Percentiles rank a stretch among this genome's conserved stretches.
Evolutionary conservation across 2,797 vertebrate species (phyloP).

Genomic region (Erpetoichthys calabaricus): DNA sequence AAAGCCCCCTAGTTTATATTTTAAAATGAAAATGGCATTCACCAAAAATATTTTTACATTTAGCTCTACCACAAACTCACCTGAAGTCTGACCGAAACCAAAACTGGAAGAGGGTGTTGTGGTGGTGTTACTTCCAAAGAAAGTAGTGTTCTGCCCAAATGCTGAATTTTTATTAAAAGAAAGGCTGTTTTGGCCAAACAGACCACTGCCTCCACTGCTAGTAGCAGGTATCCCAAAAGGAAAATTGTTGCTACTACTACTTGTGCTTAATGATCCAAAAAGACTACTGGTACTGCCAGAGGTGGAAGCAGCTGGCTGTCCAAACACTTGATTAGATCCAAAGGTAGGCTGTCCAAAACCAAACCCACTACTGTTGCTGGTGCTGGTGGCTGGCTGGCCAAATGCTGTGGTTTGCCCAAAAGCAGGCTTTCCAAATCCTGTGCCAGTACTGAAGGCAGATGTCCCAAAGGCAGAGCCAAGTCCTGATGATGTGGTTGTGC

Average conservation of each 20-base stretch:
- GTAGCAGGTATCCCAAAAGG: constrained; percentile 56
- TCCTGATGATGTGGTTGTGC: constrained; percentile 11
- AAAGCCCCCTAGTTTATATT: too few relatives aligned
- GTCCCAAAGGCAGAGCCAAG: constrained; percentile 32
- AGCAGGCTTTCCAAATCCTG: constrained; percentile 62
- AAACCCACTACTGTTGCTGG: constrained; percentile 30
- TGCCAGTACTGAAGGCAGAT: constrained; percentile 36
- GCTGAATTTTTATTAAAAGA: constrained; percentile 66
- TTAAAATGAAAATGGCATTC: too few relatives aligned
- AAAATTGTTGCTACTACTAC: constrained; percentile 56
- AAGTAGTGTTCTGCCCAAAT: constrained; percentile 59
- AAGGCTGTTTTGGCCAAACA: constrained; percentile 64
- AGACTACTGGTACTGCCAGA: constrained; percentile 41
- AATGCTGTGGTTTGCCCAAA: constrained; percentile 60
- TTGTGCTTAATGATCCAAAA: constrained; percentile 50
- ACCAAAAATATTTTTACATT: background rate
- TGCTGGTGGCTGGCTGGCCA: constrained; percentile 37
- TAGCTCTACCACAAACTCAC: constrained; percentile 37
- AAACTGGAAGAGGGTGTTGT: constrained; percentile 69
- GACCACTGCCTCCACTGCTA: constrained; percentile 30
- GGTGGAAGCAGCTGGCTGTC: constrained; percentile 45
- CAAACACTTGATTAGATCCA: constrained; percentile 46
- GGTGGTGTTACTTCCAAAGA: constrained; percentile 70
- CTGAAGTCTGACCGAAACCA: constrained; percentile 75
- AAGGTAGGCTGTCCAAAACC: constrained; percentile 49